A percentile compares a stretch with the other conserved stretches of the same genome.
phyloP scores from a whole-genome alignment of 2,797 vertebrate species.

The Mormyrops attenuatus region DNA sequence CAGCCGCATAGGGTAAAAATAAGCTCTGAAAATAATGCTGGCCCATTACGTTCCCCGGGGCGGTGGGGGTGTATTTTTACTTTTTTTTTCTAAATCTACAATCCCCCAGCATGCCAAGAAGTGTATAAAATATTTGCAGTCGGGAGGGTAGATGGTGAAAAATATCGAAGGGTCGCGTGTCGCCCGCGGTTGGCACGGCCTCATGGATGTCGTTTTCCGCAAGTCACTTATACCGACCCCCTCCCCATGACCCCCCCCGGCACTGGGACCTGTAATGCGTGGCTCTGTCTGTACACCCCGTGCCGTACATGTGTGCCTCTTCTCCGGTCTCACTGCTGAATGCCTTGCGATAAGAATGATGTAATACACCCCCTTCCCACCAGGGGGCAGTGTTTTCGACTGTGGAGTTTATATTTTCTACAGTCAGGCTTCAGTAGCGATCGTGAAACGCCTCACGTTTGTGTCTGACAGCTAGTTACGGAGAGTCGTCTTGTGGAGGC shows the following conservation, averaged over 20 bases:
- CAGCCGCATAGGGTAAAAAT: not conserved
- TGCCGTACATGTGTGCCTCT: not conserved
- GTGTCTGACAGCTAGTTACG: not conserved
- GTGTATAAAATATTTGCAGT: not conserved
- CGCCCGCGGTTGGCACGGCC: not conserved
- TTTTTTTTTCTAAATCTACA: not conserved
- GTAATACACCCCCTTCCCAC: not conserved
- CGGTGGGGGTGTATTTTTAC: not conserved
- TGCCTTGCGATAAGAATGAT: not conserved
- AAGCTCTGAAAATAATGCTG: not conserved
- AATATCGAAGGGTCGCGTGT: not conserved
- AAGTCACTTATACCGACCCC: not conserved
- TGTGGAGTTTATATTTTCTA: not conserved
- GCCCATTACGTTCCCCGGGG: not conserved
- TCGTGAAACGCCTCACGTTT: not conserved
- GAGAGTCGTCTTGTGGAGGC: not conserved
- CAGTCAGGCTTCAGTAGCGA: not conserved
- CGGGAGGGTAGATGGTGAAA: not conserved
- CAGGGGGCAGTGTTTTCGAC: not conserved
- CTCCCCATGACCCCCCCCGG: not conserved
- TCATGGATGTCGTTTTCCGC: not conserved
- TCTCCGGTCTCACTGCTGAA: slow-evolving; percentile 27
- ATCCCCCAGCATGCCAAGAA: not conserved
- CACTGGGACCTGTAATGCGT: not conserved
- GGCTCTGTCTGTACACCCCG: not conserved